phyloP scores from a whole-genome alignment of 2,113 vertebrate species.

The Corydoras maculifer region DNA sequence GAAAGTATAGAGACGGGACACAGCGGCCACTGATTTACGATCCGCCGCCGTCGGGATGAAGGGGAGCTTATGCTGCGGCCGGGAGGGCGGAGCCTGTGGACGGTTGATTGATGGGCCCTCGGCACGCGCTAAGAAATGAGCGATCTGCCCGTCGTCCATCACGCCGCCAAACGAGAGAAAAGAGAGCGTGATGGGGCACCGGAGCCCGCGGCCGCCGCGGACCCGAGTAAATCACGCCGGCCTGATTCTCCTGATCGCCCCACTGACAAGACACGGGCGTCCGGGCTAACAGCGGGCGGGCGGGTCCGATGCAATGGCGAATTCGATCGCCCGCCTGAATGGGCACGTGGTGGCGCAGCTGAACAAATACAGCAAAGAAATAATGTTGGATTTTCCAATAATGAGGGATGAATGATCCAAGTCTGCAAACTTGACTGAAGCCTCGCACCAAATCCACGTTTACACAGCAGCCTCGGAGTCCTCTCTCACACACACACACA shows the following conservation, averaged over 20 bases:
- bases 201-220: conserved; percentile 1
- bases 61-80: conserved; percentile 45
- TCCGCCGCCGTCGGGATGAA: conserved; percentile 42
- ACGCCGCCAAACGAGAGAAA: conserved; percentile 40
- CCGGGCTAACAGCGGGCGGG: conserved; percentile 8
- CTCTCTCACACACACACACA: not conserved
- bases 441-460: conserved; percentile 31
- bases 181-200: conserved; percentile 17
- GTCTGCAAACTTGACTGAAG: conserved; percentile 22
- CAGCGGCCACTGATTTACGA: conserved; percentile 36
- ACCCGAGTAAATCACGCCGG: conserved; percentile 36
- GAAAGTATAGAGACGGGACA: conserved; percentile 10
- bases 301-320: too few species aligned
- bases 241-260: conserved; percentile 47
- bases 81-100: conserved; percentile 32
- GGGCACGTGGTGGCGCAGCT: too few species aligned
- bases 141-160: conserved; percentile 45
- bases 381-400: not conserved
- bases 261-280: conserved; percentile 40
- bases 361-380: too few species aligned
- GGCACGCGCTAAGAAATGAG: conserved; percentile 43
- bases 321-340: too few species aligned
- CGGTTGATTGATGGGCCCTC: conserved; percentile 40
- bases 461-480: conserved; percentile 18
- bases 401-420: conserved; percentile 30